phyloP scores from a whole-genome alignment of 2,888 invertebrate genomes.

The Agrotis exclamationis region DNA sequence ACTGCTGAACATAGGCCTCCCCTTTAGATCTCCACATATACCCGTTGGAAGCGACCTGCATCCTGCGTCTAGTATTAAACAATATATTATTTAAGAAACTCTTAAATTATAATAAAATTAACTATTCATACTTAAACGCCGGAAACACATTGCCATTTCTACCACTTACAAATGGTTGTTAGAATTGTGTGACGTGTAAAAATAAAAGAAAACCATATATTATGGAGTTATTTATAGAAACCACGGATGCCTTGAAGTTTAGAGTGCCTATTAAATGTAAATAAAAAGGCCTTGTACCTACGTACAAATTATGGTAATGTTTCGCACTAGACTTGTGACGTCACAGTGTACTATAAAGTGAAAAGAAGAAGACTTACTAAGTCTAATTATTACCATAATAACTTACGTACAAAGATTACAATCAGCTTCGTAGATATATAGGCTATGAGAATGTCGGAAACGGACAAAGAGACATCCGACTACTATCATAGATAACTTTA shows the following conservation, averaged over 20 bases:
- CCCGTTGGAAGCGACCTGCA: too few relatives aligned
- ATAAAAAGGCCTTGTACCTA: conserved; percentile 12
- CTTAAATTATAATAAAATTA: conserved; percentile 59
- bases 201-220: conserved; percentile 17
- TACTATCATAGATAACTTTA: too few relatives aligned
- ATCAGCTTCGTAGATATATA: conserved; percentile 10
- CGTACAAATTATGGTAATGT: conserved; percentile 12
- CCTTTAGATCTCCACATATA: too few relatives aligned
- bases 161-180: conserved; percentile 30
- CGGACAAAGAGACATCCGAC: neutral
- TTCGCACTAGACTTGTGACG: conserved; percentile 12
- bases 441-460: neutral
- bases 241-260: conserved; percentile 23
- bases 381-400: conserved; percentile 3
- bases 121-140: conserved; percentile 56
- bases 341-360: conserved; percentile 6
- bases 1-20: too few relatives aligned
- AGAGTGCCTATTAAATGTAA: conserved; percentile 10
- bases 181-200: conserved; percentile 26
- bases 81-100: conserved; percentile 17
- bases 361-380: too few relatives aligned
- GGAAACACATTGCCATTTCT: conserved; percentile 71
- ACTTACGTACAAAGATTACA: conserved; percentile 14
- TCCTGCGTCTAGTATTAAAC: neutral
- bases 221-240: conserved; percentile 41